Evolutionary conservation across 2,888 invertebrate species (phyloP).

Genomic region (Torymus texanus): DNA sequence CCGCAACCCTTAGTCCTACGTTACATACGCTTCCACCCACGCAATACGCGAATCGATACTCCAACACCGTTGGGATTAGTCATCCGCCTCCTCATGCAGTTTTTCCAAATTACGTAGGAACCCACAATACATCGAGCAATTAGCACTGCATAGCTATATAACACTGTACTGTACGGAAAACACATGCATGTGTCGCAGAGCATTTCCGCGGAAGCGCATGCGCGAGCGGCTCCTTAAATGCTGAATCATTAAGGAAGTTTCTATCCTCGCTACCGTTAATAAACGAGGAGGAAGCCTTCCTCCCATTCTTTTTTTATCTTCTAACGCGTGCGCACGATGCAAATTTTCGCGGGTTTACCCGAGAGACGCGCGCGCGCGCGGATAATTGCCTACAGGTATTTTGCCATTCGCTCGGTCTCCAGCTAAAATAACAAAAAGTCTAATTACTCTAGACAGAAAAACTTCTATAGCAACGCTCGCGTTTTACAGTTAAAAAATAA

Average conservation of each 20-base stretch:
- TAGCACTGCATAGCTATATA: neutral
- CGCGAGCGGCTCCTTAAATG: neutral
- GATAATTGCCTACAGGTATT: no score
- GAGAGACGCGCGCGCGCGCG: neutral
- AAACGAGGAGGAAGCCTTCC: neutral
- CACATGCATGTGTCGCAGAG: neutral
- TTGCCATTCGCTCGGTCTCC: no score
- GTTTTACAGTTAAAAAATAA: no score
- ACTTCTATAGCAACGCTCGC: no score
- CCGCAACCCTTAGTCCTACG: neutral
- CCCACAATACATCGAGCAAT: neutral
- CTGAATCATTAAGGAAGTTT: slow-evolving; percentile 46
- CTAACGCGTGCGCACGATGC: neutral
- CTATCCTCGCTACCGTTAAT: slow-evolving; percentile 16
- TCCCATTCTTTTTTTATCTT: slow-evolving; percentile 10
- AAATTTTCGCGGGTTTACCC: slow-evolving; percentile 28
- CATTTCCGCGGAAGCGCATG: slow-evolving; percentile 18
- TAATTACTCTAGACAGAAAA: no score
- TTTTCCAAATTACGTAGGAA: slow-evolving; percentile 46
- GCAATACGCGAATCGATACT: slow-evolving; percentile 8
- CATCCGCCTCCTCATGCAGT: slow-evolving; percentile 6
- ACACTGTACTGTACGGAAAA: slow-evolving; percentile 1
- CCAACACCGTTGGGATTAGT: slow-evolving; percentile 10
- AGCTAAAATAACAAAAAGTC: no score
- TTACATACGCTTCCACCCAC: neutral